These are phyloP conservation scores for Callipepla californica DNA, from an alignment of 2,113 vertebrate species.

Conservation along the genomic window DNA sequence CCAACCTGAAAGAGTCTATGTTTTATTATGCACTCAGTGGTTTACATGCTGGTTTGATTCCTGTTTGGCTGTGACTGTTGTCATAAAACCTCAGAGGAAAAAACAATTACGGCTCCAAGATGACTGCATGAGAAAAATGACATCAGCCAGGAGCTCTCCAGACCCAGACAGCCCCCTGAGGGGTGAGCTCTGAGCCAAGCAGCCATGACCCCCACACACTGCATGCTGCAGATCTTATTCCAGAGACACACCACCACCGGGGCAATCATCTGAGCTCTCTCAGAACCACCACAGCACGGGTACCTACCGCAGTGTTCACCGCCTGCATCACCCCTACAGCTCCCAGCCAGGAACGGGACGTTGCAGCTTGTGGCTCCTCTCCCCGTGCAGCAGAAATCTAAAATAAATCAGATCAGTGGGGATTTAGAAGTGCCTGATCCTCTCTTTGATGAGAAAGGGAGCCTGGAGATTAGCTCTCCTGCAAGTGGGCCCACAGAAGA, in stretches of 20 bases:
- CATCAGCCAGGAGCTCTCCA: background rate
- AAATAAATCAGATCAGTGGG: background rate
- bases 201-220: background rate
- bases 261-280: background rate
- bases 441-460: background rate
- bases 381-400: background rate
- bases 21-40: background rate
- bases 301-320: background rate
- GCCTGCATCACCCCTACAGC: background rate
- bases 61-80: conserved; percentile 18
- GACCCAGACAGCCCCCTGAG: fast-evolving
- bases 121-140: background rate
- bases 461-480: background rate
- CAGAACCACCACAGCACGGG: background rate
- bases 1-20: background rate
- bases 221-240: background rate
- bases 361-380: background rate
- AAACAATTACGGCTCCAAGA: background rate
- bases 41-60: background rate
- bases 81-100: conserved; percentile 26
- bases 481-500: background rate
- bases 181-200: background rate
- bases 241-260: background rate
- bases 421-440: background rate
- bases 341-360: background rate